These are phyloP conservation scores for Ptilodon capucinus DNA, from an alignment of 2,888 invertebrate species.

Conservation along the genomic window DNA sequence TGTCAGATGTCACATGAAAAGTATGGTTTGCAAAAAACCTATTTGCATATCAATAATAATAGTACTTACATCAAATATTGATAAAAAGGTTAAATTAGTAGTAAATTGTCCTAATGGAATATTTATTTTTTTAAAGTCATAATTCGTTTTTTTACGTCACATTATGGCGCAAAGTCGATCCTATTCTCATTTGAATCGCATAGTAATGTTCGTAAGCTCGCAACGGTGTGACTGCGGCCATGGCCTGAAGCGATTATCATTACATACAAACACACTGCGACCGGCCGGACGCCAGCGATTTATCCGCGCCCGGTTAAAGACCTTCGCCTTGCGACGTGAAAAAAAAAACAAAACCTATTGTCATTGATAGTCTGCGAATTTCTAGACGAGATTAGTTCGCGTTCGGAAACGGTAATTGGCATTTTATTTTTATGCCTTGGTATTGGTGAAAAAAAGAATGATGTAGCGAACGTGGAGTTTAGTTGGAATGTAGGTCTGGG, in stretches of 20 bases:
- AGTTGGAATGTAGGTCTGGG: too few relatives aligned
- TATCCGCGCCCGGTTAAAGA: slow-evolving; percentile 57
- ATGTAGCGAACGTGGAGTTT: too few relatives aligned
- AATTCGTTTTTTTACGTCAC: too few relatives aligned
- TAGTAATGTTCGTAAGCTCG: slow-evolving; percentile 19
- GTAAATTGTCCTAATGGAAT: too few relatives aligned
- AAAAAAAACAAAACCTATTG: slow-evolving; percentile 18
- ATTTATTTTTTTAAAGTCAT: too few relatives aligned
- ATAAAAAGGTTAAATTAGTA: too few relatives aligned
- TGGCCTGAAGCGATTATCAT: slow-evolving; percentile 46
- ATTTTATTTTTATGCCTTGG: slow-evolving; percentile 9
- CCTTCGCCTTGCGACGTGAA: slow-evolving; percentile 32
- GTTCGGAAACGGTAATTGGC: slow-evolving; percentile 22
- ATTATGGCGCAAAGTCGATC: too few relatives aligned
- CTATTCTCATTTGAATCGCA: too few relatives aligned
- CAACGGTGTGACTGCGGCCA: slow-evolving; percentile 38
- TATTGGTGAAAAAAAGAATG: background rate
- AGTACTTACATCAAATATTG: too few relatives aligned
- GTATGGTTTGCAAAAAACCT: too few relatives aligned
- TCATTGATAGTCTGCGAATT: slow-evolving; percentile 28
- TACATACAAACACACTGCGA: slow-evolving; percentile 42
- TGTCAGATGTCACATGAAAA: too few relatives aligned
- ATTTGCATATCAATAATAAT: too few relatives aligned
- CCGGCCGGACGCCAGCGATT: slow-evolving; percentile 60
- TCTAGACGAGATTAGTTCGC: slow-evolving; percentile 14